Evolutionary conservation across 2,113 vertebrate genomes (phyloP).

Genomic region (Sapayoa aenigma): DNA sequence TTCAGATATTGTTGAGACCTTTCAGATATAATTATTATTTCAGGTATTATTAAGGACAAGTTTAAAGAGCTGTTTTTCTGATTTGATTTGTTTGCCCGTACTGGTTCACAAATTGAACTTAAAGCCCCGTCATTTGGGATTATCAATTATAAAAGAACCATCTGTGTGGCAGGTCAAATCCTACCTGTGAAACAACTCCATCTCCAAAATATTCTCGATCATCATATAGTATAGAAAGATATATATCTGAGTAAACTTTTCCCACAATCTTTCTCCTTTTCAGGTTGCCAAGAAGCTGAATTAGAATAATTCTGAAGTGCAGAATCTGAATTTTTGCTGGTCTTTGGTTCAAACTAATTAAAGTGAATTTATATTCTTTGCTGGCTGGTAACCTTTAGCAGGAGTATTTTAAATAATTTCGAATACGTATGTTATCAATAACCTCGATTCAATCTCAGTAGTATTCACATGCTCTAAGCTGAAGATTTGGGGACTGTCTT

Average conservation of each 20-base stretch:
- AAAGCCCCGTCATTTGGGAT: neutral
- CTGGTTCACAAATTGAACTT: neutral
- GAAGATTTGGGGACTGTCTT: neutral
- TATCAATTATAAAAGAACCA: neutral
- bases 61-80: neutral
- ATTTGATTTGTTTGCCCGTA: neutral
- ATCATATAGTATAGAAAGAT: neutral
- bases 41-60: neutral
- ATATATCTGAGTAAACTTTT: neutral
- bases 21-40: neutral
- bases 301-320: neutral
- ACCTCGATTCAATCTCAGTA: neutral
- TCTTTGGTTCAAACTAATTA: neutral
- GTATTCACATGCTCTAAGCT: neutral
- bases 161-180: neutral
- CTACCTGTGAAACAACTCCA: neutral
- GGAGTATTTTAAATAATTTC: slow-evolving; percentile 37
- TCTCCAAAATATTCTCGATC: neutral
- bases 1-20: neutral
- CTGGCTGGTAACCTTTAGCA: slow-evolving; percentile 2
- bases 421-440: neutral
- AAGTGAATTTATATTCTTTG: neutral
- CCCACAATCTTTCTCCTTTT: neutral
- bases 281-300: neutral
- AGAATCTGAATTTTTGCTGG: neutral